Base-by-base conservation (phyloP, 92 coral and sea anemone species). In the Metridium senile region DNA sequence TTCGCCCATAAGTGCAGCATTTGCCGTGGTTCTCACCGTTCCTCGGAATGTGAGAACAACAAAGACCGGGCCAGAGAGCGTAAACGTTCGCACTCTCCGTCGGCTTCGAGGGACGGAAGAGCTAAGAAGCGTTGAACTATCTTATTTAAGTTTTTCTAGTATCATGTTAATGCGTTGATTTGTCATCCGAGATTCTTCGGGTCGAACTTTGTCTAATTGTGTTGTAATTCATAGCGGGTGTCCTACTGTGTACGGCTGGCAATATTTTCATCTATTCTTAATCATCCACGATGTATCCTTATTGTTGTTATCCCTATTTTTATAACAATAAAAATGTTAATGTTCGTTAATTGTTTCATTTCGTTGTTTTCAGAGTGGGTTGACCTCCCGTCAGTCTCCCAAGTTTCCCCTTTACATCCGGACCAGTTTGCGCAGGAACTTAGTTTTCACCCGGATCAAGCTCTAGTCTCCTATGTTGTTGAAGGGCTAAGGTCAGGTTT, bases 1-100 rank as follows among this genome's bases (percentile, higher is more conserved):
- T 85, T 34, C 35, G 70, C 76, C 80, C 85, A 73, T 29, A 58
- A 33, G 43, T 84, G 88, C 75, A 70, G 74, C 33, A 27, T 11
- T 19, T 71, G 88, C 64, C 21, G 63, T 3, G 88, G 88, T 28
- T 54, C 72, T 74, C 83, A 77, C 23, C 84, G 67, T 20, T 52
- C 69, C 1, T 31, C 17, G 2, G 81, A 74, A 21, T 82, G 86
- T 67, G 9, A 21, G 8, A n/a, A n/a, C 65, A 7, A 7, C 65
- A 58, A n/a, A 26, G 25, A 21, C 20, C 30, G 30, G 65, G 65
- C 65, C 25, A 7, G 30, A 26, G 26, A 58, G 7, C 25, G 65
- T 10, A 21, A 26, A n/a, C 25, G 65, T n/a, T 58, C 65, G 26
- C 65, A n/a, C 65, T 58, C 65, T 26, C 65, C 65, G 65, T 21